phyloP scores from a whole-genome alignment of 2,113 vertebrate species.

The Rutilus rutilus region DNA sequence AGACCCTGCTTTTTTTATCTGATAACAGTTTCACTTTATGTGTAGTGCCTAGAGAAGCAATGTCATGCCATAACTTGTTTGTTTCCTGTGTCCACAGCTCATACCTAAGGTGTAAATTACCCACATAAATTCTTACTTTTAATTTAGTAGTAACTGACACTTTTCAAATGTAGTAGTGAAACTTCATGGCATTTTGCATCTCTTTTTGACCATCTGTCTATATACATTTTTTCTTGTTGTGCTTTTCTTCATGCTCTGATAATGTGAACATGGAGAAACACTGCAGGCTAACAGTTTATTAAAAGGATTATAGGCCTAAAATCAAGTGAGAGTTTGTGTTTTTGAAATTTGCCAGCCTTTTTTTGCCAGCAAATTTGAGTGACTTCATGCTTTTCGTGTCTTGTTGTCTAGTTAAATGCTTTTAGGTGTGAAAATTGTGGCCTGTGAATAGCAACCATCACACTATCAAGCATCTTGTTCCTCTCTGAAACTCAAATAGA shows the following conservation, averaged over 20 bases:
- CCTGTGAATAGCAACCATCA: not conserved
- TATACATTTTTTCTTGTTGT: not conserved
- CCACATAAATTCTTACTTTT: constrained; percentile 9
- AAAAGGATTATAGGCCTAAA: constrained; percentile 1
- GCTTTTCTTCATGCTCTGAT: constrained; percentile 9
- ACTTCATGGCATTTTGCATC: not conserved
- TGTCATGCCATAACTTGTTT: constrained; percentile 38
- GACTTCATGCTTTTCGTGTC: not conserved
- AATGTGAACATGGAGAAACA: not conserved
- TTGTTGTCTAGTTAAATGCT: not conserved
- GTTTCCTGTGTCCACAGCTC: constrained; percentile 27
- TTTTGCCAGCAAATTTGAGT: not conserved
- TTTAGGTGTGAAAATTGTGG: not conserved
- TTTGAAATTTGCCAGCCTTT: not conserved
- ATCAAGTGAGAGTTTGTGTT: not conserved
- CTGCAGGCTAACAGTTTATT: not conserved
- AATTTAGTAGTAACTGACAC: not conserved
- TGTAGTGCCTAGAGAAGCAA: constrained; percentile 13
- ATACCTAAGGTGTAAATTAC: constrained; percentile 29
- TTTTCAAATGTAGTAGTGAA: not conserved
- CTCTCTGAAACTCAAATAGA: constrained; percentile 33
- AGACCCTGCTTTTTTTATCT: not conserved
- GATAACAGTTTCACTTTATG: constrained; percentile 6
- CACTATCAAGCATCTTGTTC: constrained; percentile 25
- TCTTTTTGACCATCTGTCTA: not conserved